Base-by-base conservation (phyloP, 2,888 invertebrate species). In the Eilema griseolum region DNA sequence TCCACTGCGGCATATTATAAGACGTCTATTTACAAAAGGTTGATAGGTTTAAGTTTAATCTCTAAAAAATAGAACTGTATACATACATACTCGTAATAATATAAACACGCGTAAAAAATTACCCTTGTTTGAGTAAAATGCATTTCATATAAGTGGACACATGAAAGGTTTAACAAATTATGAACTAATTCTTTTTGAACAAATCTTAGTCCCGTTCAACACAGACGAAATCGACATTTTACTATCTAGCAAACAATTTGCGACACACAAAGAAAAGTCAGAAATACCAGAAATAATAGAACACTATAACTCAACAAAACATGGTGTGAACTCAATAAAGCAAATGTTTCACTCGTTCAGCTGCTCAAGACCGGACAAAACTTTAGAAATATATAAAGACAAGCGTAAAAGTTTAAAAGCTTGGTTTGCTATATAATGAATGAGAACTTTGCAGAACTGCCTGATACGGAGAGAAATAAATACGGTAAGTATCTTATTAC, bases 301-400 rank as follows among this genome's bases (percentile, higher is more conserved):
- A 28, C 61, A 66, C 16, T 61, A 61, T 66, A 33, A 65, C 5
- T 31, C 61, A 26, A 70, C 61, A 1, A 65, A 31, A n/a, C n/a
- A 52, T 24, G 26, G 33, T 10, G 31, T 69, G 24, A 14, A 52
- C 8, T 23, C 26, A n/a, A 26, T 70, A n/a, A 61, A 41, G n/a
- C n/a, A 14, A 14, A 56, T 57, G 24, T 26, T 23, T 20, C 26
- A 16, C 14, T 26, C 7, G 10, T 61, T 60, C 14, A 66, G 61
- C 61, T 70, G 66, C 33, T 61, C 61, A 66, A 66, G 56, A 26
- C 61, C 46, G 71, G 67, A 71, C 60, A 67, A 67, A 60, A 70
- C 71, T 14, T 52, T 64, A 56, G 67, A 71, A 23, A 66, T 62
- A 41, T 67, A 71, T 61, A 71, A 71, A 67, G 57, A 71, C 37